A percentile compares a stretch with the other conserved stretches of the same genome.
phyloP scores from a whole-genome alignment of 2,113 vertebrate species.

The Hiodon tergisus region DNA sequence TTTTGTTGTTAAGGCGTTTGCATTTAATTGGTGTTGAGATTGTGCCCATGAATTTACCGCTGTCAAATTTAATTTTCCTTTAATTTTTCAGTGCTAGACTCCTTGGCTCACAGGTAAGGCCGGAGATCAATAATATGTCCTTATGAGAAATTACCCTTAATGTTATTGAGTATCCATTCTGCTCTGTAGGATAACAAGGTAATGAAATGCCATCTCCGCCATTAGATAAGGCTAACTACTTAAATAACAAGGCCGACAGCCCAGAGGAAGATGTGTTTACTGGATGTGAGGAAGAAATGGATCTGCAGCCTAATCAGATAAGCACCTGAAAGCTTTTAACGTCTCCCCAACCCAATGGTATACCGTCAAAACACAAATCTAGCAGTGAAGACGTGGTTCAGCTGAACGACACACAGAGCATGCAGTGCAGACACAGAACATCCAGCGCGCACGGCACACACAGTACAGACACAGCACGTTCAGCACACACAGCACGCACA shows the following conservation, averaged over 20 bases:
- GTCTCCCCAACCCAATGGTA: background rate
- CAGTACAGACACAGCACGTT: no score
- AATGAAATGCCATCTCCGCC: slow-evolving; percentile 96
- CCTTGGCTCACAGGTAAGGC: slow-evolving; percentile 79
- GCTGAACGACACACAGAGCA: no score
- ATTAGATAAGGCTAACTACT: slow-evolving; percentile 76
- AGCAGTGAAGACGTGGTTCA: background rate
- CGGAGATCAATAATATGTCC: slow-evolving; percentile 92
- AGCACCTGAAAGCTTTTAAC: slow-evolving; percentile 30
- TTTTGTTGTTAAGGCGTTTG: slow-evolving; percentile 87
- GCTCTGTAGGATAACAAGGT: slow-evolving; percentile 86
- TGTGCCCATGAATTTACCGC: slow-evolving; percentile 86
- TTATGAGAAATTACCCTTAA: slow-evolving; percentile 95
- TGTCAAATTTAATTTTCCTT: slow-evolving; percentile 99
- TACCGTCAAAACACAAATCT: background rate
- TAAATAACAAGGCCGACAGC: slow-evolving; percentile 70
- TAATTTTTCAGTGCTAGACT: slow-evolving; percentile 96
- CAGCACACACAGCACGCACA: no score
- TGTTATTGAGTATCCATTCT: slow-evolving; percentile 90
- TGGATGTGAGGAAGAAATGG: slow-evolving; percentile 70
- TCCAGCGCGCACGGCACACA: no score
- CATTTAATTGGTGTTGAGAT: slow-evolving; percentile 77
- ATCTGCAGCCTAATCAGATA: slow-evolving; percentile 67
- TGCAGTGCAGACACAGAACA: no score
- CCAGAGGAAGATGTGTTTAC: slow-evolving; percentile 75